These are phyloP conservation scores for Dendrophyllia cribrosa DNA, from an alignment of 64 coral and sea anemone species.

Conservation along the genomic window DNA sequence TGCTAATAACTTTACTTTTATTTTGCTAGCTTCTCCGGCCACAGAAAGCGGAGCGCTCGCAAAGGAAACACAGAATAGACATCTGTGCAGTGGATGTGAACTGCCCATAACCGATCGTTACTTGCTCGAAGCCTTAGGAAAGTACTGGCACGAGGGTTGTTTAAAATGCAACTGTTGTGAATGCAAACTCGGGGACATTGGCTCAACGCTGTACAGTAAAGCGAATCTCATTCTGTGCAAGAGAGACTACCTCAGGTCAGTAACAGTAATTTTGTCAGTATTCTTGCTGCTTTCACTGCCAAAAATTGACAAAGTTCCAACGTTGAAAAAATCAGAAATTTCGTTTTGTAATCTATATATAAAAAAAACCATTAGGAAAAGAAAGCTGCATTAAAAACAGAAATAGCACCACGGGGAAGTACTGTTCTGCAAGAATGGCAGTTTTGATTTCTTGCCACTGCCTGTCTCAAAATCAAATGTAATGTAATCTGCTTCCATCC, in stretches of 20 bases:
- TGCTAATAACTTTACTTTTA: background rate
- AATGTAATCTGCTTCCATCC: too few species aligned
- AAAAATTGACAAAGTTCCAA: too few species aligned
- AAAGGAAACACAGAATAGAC: background rate
- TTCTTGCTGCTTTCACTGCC: too few species aligned
- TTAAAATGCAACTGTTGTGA: constrained; percentile 90
- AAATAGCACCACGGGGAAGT: too few species aligned
- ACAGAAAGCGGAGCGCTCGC: constrained; percentile 46
- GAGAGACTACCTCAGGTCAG: constrained; percentile 90
- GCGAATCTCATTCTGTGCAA: constrained; percentile 90
- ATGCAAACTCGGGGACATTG: constrained; percentile 89
- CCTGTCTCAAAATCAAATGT: too few species aligned
- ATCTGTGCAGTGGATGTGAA: constrained; percentile 80
- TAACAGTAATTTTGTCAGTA: background rate
- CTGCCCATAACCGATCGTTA: constrained; percentile 86
- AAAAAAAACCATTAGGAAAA: too few species aligned
- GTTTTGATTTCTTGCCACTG: too few species aligned
- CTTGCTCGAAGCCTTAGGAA: constrained; percentile 78
- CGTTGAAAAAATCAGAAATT: too few species aligned
- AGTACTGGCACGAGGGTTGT: constrained; percentile 89
- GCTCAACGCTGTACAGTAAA: constrained; percentile 82
- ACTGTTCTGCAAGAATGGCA: too few species aligned
- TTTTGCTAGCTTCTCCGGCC: constrained; percentile 21
- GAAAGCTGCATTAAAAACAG: too few species aligned
- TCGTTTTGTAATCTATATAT: too few species aligned